Conservation (phyloP, 2,888 invertebrate species). For the Aphidoletes aphidimyza region DNA sequence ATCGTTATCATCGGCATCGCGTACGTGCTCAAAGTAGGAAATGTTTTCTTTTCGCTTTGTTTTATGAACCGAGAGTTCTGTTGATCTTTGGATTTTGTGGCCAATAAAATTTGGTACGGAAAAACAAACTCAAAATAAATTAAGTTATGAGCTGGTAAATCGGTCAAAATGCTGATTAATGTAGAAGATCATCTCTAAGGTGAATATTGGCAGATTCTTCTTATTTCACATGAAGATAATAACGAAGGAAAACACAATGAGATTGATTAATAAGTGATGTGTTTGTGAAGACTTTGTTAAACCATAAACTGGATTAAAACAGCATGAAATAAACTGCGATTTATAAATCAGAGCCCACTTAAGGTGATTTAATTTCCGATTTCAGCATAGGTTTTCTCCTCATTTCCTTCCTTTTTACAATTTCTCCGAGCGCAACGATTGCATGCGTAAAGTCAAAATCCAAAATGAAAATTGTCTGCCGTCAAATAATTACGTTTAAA, state of each 20-base stretch:
- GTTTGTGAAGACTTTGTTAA: background rate
- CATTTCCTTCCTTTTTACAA: slow-evolving; percentile 43
- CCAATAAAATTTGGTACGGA: background rate
- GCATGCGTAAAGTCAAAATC: background rate
- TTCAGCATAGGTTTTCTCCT: background rate
- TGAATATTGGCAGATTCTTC: background rate
- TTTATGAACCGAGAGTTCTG: background rate
- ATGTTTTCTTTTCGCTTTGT: background rate
- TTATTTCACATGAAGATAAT: background rate
- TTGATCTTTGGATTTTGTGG: background rate
- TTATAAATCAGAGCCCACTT: background rate
- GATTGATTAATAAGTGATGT: slow-evolving; percentile 41
- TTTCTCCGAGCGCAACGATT: background rate
- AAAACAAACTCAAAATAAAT: background rate
- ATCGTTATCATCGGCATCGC: slow-evolving; percentile 28
- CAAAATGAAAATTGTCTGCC: background rate
- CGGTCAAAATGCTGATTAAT: background rate
- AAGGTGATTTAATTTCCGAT: slow-evolving; percentile 26
- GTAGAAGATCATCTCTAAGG: background rate
- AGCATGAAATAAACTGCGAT: background rate
- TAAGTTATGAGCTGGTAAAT: background rate
- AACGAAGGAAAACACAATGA: background rate
- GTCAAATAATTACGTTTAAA: background rate
- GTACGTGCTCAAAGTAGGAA: background rate
- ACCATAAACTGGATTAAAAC: background rate